Evolutionary conservation across 1,140 invertebrate genomes (phyloP).

Genomic region (Drosophila willistoni): DNA sequence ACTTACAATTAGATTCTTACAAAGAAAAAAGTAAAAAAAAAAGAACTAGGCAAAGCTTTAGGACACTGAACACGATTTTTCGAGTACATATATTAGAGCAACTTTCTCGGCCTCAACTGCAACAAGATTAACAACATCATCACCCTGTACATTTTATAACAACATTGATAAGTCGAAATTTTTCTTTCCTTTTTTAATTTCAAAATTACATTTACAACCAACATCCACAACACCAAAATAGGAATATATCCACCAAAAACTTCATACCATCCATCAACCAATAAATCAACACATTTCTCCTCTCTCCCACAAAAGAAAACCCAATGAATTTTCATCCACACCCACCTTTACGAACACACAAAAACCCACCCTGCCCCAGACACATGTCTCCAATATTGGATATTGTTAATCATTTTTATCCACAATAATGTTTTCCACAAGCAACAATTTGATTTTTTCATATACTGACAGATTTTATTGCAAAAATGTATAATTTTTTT

Average conservation of each 20-base stretch:
- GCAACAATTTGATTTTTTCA: conserved; percentile 62
- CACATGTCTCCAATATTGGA: background rate
- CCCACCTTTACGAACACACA: background rate
- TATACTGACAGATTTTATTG: conserved; percentile 65
- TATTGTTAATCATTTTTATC: conserved; percentile 1
- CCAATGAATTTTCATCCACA: conserved; percentile 22
- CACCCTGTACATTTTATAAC: background rate
- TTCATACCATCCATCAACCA: conserved; percentile 63
- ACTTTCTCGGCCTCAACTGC: background rate
- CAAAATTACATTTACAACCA: conserved; percentile 29
- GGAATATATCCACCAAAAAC: conserved; percentile 48
- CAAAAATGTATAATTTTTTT: background rate
- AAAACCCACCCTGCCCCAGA: background rate
- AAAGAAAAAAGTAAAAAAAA: conserved; percentile 19
- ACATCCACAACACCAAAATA: conserved; percentile 44
- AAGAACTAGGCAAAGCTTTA: conserved; percentile 6
- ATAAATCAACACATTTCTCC: conserved; percentile 11
- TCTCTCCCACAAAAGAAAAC: background rate
- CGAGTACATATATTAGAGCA: background rate
- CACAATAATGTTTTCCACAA: conserved; percentile 35
- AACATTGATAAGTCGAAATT: background rate
- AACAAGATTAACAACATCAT: background rate
- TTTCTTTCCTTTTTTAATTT: background rate
- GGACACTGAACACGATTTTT: background rate
- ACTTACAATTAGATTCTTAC: conserved; percentile 4